Evolutionary conservation across 2,797 vertebrate species (phyloP), one percentile per base, ranked within the genome.

Genomic region (Odontamblyopus rebecca): DNA sequence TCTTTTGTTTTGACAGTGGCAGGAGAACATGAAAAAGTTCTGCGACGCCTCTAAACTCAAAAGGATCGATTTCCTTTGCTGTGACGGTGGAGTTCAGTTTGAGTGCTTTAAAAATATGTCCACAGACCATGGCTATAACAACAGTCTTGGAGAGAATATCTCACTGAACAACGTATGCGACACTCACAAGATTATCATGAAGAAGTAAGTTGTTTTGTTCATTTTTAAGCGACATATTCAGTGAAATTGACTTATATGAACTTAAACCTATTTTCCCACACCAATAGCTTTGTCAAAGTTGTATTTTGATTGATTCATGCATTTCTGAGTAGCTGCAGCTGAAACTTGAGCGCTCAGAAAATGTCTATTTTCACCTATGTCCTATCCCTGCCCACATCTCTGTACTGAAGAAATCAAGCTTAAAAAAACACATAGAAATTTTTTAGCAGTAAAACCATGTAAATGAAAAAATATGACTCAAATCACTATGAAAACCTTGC

Each of bases 91-190:
- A 1, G 76, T 86, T 60, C 79, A 56, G 4, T 82, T 80, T 41
- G 32, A 7, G 29, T 95, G 94, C 76, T 94, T 95, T 75, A 83
- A 89, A 38, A 27, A 27, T 15, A 38, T 35, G 4, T 89, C 94
- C 32, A 77, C 83, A 1, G 71, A 93, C 69, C 89, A 89, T 0
- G 2, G 76, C 65, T 95, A 94, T 56, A 85, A 77, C 60, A 1
- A 27, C 26, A 81, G 74, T 0, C 15, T 69, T 12, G 4, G 29
- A 0, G 64, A 75, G 3, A 76, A 73, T 3, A 12, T 61, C 23
- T 77, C 74, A 0, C 80, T 91, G 0, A 12, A 13, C 61, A 77
- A 77, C 12, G n/a, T 94, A 61, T 95, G 94, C 77, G 73, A 83
- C 27, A 81, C 71, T n/a, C 83, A 89, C 70, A 85, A 74, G 73